Conservation (phyloP, 2,888 invertebrate genomes). For the Acleris sparsana region DNA sequence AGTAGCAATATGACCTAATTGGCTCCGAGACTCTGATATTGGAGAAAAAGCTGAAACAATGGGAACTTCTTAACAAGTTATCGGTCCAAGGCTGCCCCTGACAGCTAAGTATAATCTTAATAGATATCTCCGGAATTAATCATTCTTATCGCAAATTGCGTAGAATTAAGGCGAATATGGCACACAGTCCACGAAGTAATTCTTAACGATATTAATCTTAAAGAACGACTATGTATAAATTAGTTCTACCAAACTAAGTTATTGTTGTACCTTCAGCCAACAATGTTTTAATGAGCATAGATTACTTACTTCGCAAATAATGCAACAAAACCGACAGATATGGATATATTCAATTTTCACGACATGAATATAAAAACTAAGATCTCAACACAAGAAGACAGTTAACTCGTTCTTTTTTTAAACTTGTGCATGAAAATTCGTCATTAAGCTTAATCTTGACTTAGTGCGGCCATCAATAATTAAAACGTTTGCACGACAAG, state of each 20-base stretch:
- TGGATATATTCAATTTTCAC: not conserved
- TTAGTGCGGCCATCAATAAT: not conserved
- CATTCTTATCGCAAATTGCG: conserved; percentile 21
- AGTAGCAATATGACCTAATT: conserved; percentile 24
- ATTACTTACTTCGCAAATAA: no score
- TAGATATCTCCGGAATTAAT: conserved; percentile 21
- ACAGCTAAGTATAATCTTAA: conserved; percentile 19
- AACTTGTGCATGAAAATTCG: no score
- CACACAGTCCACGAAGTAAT: no score
- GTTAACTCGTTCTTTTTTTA: no score
- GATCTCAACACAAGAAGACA: no score
- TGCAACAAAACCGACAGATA: no score
- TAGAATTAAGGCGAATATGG: conserved; percentile 1
- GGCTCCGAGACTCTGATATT: conserved; percentile 26
- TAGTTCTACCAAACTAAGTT: not conserved
- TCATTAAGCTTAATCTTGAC: no score
- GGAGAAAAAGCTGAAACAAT: conserved; percentile 46
- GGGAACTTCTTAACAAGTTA: conserved; percentile 44
- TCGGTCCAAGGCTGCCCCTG: conserved; percentile 9
- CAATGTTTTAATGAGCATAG: no score
- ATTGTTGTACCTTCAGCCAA: not conserved
- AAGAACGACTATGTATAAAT: no score
- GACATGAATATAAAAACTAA: not conserved
- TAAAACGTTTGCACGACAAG: conserved; percentile 1
- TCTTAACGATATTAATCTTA: no score